Conservation (phyloP, 2,888 invertebrate genomes). For the Anarsia innoxiella region DNA sequence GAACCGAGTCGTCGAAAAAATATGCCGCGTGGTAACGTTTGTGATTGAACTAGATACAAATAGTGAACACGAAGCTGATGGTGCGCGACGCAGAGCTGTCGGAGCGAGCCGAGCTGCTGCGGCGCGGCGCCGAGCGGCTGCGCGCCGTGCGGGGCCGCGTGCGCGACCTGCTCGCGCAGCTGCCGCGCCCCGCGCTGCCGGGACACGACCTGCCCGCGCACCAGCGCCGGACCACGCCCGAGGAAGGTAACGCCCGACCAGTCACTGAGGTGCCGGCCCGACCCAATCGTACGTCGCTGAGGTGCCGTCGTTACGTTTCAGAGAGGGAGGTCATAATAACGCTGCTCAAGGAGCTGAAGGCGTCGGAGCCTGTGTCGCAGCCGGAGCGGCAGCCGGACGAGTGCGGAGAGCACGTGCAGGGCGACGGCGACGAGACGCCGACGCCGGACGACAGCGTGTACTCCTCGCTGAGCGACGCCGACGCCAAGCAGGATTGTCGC, state of each 20-base stretch:
- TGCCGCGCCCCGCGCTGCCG: conserved; percentile 28
- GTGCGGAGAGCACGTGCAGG: conserved; percentile 26
- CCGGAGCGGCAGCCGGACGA: conserved; percentile 32
- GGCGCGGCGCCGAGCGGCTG: conserved; percentile 37
- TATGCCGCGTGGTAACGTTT: too few relatives aligned
- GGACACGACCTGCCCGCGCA: conserved; percentile 20
- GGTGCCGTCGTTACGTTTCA: too few relatives aligned
- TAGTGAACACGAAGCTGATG: conserved; percentile 51
- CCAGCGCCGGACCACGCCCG: conserved; percentile 7
- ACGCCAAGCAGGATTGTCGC: conserved; percentile 42
- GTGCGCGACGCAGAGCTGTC: conserved; percentile 46
- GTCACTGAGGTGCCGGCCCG: too few relatives aligned
- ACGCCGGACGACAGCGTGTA: conserved; percentile 39
- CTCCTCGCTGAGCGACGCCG: conserved; percentile 40
- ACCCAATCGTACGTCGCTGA: too few relatives aligned
- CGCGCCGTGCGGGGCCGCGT: conserved; percentile 41
- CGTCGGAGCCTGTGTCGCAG: conserved; percentile 11
- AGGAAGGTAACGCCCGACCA: neutral
- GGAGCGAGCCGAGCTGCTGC: conserved; percentile 39
- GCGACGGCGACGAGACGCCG: conserved; percentile 14
- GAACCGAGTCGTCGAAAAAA: too few relatives aligned
- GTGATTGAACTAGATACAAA: conserved; percentile 58
- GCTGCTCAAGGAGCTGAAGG: conserved; percentile 43
- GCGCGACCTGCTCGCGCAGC: conserved; percentile 36
- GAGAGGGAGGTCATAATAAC: conserved; percentile 44